These are phyloP conservation scores for Callipepla squamata DNA, from an alignment of 2,113 vertebrate species.

Conservation along the genomic window DNA sequence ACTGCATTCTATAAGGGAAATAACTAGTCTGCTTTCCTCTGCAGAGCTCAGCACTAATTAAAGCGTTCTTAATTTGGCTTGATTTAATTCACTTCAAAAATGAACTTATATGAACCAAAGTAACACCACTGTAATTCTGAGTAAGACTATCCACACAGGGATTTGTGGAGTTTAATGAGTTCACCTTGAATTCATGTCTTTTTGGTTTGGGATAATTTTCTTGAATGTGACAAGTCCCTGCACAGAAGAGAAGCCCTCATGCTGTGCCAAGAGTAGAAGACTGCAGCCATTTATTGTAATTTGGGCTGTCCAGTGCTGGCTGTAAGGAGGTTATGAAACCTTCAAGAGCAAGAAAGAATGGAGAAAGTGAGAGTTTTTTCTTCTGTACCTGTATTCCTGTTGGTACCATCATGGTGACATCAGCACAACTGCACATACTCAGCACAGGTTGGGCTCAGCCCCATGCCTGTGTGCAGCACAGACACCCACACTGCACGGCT, in stretches of 20 bases:
- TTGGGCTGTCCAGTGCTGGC: background rate
- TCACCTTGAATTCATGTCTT: conserved; percentile 13
- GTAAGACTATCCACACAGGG: background rate
- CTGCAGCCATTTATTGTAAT: background rate
- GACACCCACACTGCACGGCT: background rate
- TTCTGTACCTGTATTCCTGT: rapidly evolving
- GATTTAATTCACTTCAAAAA: conserved; percentile 31
- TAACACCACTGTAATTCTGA: background rate
- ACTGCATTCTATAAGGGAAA: background rate
- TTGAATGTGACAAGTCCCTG: background rate
- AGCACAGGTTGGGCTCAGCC: background rate
- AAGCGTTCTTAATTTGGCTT: conserved; percentile 26
- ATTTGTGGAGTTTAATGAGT: conserved; percentile 23
- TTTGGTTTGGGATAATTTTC: background rate
- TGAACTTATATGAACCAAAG: background rate
- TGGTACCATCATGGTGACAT: rapidly evolving
- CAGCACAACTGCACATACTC: rapidly evolving
- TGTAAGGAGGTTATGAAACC: background rate
- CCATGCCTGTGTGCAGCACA: background rate
- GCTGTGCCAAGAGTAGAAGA: background rate
- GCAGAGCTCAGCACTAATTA: conserved; percentile 34
- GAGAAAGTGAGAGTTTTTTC: rapidly evolving
- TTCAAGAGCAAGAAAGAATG: background rate
- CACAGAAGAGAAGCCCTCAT: background rate
- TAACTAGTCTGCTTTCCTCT: background rate